phyloP scores from a whole-genome alignment of 1,140 invertebrate species.

The Solen grandis region DNA sequence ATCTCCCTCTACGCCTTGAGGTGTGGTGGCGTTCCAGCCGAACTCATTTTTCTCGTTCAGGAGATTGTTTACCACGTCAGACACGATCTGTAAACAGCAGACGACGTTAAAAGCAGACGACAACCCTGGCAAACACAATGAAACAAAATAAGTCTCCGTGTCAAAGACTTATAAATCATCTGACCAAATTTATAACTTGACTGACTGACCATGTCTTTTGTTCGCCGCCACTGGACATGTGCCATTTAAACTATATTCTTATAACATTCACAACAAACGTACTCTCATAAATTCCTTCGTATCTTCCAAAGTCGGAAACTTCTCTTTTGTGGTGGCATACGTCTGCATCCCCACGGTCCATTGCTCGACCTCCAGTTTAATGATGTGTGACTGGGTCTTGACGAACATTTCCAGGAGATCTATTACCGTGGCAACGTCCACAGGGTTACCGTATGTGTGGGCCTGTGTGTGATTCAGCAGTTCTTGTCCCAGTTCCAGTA shows the following conservation, averaged over 20 bases:
- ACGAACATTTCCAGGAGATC: constrained; percentile 74
- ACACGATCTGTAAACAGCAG: constrained; percentile 65
- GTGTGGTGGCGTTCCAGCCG: constrained; percentile 75
- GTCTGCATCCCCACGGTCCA: constrained; percentile 64
- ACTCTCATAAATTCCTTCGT: constrained; percentile 75
- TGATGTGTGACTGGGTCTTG: constrained; percentile 71
- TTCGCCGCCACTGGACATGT: no score
- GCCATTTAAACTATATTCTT: no score
- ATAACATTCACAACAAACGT: no score
- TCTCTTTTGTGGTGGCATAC: constrained; percentile 67
- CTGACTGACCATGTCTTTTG: no score
- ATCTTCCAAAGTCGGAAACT: constrained; percentile 73
- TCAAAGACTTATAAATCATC: no score
- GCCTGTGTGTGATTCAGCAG: constrained; percentile 72
- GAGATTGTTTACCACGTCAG: constrained; percentile 70
- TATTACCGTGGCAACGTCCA: constrained; percentile 79
- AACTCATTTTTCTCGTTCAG: constrained; percentile 68
- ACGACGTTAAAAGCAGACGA: background rate
- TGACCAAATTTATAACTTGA: no score
- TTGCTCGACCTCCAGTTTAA: constrained; percentile 65
- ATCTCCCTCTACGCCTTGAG: constrained; percentile 75
- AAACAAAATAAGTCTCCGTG: no score
- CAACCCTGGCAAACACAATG: no score
- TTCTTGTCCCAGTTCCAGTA: constrained; percentile 69
- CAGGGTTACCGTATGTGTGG: constrained; percentile 74